A percentile compares a stretch with the other conserved stretches of the same genome.
Conservation (phyloP, 64 coral and sea anemone genomes). For the Cladopsammia gracilis region DNA sequence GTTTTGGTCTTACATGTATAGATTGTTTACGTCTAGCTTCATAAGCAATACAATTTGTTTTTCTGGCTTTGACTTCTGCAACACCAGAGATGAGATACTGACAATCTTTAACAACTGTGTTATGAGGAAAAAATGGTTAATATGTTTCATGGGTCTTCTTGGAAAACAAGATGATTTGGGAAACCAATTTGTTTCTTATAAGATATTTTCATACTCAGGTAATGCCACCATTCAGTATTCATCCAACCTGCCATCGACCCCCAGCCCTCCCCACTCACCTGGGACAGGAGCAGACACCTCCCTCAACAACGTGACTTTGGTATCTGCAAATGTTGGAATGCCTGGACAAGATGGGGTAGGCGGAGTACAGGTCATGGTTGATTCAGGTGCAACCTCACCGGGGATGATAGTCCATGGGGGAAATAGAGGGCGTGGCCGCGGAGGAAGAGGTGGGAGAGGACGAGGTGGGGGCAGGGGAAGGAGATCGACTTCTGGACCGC, state of each 20-base stretch:
- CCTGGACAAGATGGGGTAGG: conserved; percentile 72
- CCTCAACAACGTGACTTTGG: conserved; percentile 74
- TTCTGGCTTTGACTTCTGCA: no score
- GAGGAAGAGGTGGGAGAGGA: conserved; percentile 89
- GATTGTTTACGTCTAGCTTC: no score
- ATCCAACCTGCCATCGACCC: conserved; percentile 82
- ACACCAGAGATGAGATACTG: no score
- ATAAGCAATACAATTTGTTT: no score
- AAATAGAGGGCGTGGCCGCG: conserved; percentile 85
- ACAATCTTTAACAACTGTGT: no score
- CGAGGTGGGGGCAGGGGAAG: conserved; percentile 88
- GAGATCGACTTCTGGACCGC: conserved; percentile 91
- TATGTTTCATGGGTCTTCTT: no score
- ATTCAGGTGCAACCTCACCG: conserved; percentile 29
- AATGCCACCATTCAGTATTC: conserved; percentile 79
- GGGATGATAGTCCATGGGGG: conserved; percentile 71
- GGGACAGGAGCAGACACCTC: conserved; percentile 60
- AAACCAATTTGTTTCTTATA: not conserved
- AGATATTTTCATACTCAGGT: conserved; percentile 1
- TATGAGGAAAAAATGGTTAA: no score
- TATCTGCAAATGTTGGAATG: conserved; percentile 46
- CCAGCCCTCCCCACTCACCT: conserved; percentile 84
- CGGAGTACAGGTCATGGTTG: conserved; percentile 67
- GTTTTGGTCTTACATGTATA: no score
- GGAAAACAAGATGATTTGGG: no score